Conservation (phyloP, 2,113 vertebrate genomes). For the Cebidichthys violaceus region DNA sequence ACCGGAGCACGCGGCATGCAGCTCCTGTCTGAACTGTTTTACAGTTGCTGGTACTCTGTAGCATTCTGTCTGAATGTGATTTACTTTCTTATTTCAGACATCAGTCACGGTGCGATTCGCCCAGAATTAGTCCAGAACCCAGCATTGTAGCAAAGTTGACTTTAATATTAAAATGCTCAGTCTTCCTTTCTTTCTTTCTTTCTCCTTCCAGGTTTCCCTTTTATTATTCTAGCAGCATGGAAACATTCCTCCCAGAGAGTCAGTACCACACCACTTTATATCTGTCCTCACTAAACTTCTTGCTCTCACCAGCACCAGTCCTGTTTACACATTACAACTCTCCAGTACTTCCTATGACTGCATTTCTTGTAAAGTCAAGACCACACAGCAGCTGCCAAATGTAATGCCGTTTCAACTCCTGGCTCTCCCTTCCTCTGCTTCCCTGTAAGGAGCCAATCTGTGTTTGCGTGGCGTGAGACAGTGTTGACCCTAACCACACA, state of each 20-base stretch:
- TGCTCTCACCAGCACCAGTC: slow-evolving; percentile 52
- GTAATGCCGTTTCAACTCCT: slow-evolving; percentile 35
- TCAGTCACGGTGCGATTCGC: slow-evolving; percentile 20
- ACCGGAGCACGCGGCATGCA: slow-evolving; percentile 19
- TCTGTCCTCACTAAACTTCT: slow-evolving; percentile 48
- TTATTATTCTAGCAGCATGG: slow-evolving; percentile 44
- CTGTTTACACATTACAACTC: slow-evolving; percentile 70
- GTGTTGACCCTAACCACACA: slow-evolving; percentile 69
- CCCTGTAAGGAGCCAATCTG: slow-evolving; percentile 46
- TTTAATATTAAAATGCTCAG: slow-evolving; percentile 33
- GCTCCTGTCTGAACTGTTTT: slow-evolving; percentile 17
- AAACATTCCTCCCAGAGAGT: slow-evolving; percentile 54
- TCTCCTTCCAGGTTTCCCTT: slow-evolving; percentile 32
- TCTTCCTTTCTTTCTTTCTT: slow-evolving; percentile 38
- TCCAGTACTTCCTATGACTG: slow-evolving; percentile 69
- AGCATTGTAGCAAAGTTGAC: not conserved
- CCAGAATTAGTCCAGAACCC: not conserved
- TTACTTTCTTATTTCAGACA: slow-evolving; percentile 43
- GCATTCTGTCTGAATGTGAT: slow-evolving; percentile 12
- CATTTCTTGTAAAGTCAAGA: slow-evolving; percentile 71
- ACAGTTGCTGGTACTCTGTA: not conserved
- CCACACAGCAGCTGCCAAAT: slow-evolving; percentile 65
- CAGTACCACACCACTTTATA: slow-evolving; percentile 44
- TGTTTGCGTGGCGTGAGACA: slow-evolving; percentile 70
- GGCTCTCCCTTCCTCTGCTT: slow-evolving; percentile 44